Conservation (phyloP, 1,140 invertebrate species). For the Bicyclus anynana region DNA sequence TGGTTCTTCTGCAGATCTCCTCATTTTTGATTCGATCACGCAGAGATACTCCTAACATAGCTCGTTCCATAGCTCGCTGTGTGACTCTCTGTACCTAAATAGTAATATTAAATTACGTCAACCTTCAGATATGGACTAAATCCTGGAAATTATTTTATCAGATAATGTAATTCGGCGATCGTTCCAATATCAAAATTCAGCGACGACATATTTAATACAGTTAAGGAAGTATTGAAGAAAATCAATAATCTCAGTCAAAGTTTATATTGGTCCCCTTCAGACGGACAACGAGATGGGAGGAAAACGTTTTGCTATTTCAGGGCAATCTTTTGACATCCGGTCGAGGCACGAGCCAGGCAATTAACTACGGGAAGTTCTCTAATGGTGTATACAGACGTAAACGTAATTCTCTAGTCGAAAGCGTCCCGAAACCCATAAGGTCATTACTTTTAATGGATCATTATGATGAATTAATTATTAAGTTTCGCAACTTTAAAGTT, state of each 20-base stretch:
- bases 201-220: not conserved
- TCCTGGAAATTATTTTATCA: not conserved
- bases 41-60: no score
- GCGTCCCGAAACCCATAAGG: constrained; percentile 19
- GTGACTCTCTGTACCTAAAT: no score
- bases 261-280: constrained; percentile 22
- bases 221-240: constrained; percentile 18
- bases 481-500: constrained; percentile 20
- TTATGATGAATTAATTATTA: constrained; percentile 26
- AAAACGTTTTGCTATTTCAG: constrained; percentile 52
- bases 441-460: constrained; percentile 32
- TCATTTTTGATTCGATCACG: no score
- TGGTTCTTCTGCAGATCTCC: no score
- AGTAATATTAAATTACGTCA: no score
- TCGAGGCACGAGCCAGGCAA: constrained; percentile 54
- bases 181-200: no score
- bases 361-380: constrained; percentile 58
- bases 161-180: not conserved
- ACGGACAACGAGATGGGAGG: constrained; percentile 29
- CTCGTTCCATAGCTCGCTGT: no score
- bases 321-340: constrained; percentile 70
- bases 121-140: not conserved
- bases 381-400: constrained; percentile 53
- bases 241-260: constrained; percentile 24
- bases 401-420: constrained; percentile 44